Evolutionary conservation across 1,140 invertebrate species (phyloP).

Genomic region (Papilio aristodemus): DNA sequence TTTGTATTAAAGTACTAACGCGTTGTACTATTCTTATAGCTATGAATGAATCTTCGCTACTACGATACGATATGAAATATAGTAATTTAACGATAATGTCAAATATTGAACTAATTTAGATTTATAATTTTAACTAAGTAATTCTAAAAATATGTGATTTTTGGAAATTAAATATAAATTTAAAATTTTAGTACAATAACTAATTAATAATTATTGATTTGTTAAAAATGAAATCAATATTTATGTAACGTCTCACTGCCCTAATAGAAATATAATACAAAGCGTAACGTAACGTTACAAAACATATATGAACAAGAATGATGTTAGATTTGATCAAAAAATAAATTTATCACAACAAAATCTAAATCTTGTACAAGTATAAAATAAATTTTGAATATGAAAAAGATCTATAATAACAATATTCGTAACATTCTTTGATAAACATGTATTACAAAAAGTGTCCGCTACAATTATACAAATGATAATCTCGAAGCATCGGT

Average conservation of each 20-base stretch:
- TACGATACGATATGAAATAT: no score
- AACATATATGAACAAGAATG: background rate
- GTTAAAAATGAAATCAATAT: background rate
- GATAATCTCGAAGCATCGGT: no score
- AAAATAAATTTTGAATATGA: background rate
- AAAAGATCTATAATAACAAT: background rate
- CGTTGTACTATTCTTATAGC: slow-evolving; percentile 22
- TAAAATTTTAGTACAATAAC: no score
- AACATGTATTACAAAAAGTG: background rate
- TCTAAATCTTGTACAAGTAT: background rate
- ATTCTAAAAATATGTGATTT: no score
- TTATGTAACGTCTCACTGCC: background rate
- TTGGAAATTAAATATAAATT: no score
- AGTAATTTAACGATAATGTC: no score
- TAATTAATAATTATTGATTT: background rate
- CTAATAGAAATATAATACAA: no score
- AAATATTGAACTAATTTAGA: no score
- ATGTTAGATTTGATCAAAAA: slow-evolving; percentile 1
- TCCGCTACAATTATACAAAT: no score
- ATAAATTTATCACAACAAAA: background rate
- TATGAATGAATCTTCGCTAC: slow-evolving; percentile 28
- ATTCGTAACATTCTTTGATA: background rate
- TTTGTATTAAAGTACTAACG: slow-evolving; percentile 21
- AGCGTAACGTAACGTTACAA: no score
- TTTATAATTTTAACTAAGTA: no score